Percentiles rank a stretch among this genome's conserved stretches.
Evolutionary conservation across 2,113 vertebrate species (phyloP).

Genomic region (Oncorhynchus clarkii): DNA sequence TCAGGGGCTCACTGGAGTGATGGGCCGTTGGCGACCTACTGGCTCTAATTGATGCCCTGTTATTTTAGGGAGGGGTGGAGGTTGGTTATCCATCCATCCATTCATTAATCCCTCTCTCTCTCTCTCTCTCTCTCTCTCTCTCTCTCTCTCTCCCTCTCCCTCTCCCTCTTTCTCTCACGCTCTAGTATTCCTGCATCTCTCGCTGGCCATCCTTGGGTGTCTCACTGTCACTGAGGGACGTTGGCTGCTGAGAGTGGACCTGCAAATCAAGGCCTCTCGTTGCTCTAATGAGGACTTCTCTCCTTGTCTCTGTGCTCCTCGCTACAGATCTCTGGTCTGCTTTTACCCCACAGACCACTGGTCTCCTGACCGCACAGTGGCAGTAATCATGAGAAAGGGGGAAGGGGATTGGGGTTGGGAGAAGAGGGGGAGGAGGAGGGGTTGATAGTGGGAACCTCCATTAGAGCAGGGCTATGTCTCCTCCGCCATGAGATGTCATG

Average conservation of each 20-base stretch:
- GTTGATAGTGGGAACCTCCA: slow-evolving; percentile 38
- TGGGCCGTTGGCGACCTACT: slow-evolving; percentile 65
- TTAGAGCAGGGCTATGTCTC: background rate
- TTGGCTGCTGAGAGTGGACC: slow-evolving; percentile 65
- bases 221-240: background rate
- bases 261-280: slow-evolving; percentile 68
- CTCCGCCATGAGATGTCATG: slow-evolving; percentile 25
- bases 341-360: slow-evolving; percentile 6
- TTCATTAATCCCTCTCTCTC: slow-evolving; percentile 60
- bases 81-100: slow-evolving; percentile 59
- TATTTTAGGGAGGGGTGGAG: slow-evolving; percentile 51
- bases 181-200: no score
- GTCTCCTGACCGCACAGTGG: slow-evolving; percentile 39
- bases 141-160: slow-evolving; percentile 30
- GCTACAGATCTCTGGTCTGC: slow-evolving; percentile 50
- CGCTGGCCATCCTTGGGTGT: background rate
- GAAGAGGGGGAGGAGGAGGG: slow-evolving; percentile 32
- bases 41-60: slow-evolving; percentile 77
- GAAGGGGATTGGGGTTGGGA: background rate
- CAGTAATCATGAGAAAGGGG: slow-evolving; percentile 49
- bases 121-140: slow-evolving; percentile 45
- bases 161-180: no score
- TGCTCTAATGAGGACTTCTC: background rate
- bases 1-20: slow-evolving; percentile 70
- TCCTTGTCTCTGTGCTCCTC: no score